phyloP scores from a whole-genome alignment of 2,797 vertebrate species.

The Potorous gilbertii region DNA sequence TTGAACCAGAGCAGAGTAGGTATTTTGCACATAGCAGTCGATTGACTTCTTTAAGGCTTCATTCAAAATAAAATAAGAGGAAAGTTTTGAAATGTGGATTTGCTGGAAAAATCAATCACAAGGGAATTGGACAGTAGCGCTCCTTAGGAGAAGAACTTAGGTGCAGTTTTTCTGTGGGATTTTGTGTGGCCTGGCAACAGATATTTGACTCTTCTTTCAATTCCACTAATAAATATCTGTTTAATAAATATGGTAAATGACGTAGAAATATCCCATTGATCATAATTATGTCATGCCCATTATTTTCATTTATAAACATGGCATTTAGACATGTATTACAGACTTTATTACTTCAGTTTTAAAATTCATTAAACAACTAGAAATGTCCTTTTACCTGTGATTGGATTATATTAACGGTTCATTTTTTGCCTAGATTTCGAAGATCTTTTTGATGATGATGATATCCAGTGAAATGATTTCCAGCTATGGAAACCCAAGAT shows the following conservation, averaged over 20 bases:
- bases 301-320: background rate
- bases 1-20: background rate
- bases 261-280: background rate
- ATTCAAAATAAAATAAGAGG: background rate
- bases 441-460: slow-evolving; percentile 89
- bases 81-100: background rate
- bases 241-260: background rate
- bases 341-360: accelerated
- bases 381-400: background rate
- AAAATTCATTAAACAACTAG: background rate
- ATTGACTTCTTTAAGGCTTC: background rate
- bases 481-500: slow-evolving; percentile 4
- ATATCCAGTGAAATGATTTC: slow-evolving; percentile 84
- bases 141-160: background rate
- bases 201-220: background rate
- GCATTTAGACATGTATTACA: background rate
- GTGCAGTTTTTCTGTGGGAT: background rate
- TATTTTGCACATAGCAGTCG: background rate
- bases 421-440: slow-evolving; percentile 84
- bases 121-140: background rate
- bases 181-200: background rate
- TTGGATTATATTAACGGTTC: slow-evolving; percentile 12
- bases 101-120: background rate
- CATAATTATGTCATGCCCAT: no score
- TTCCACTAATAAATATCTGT: background rate